Evolutionary conservation across 2,888 invertebrate species (phyloP), one percentile per base, ranked within the genome.

Genomic region (Cheilosia scutellata): DNA sequence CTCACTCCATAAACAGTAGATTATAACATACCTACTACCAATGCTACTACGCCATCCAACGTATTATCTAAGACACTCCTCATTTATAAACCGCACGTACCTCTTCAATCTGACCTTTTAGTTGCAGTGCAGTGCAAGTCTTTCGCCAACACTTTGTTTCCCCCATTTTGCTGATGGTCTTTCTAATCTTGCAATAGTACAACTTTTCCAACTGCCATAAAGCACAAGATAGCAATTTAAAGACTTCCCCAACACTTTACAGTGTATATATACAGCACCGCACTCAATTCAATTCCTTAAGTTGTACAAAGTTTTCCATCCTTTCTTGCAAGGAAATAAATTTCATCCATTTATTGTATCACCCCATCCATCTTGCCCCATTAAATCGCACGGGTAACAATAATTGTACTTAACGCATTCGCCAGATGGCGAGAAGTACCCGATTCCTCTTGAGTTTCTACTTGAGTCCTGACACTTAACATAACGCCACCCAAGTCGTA

Each of bases 301-400:
- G 70, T 63, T 55, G 60, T 63, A 25, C 57, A 25, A 13, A n/a
- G 33, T 44, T 53, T 2, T 9, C 33, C 29, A 16, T 13, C 13
- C 25, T 9, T 51, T 16, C 37, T 25, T 53, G 20, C 25, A 55
- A 53, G 55, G 49, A 76, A 80, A 84, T 75, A 84, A 79, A 84
- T 79, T 65, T 53, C 44, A 75, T 29, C 66, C 72, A 83, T 78
- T 68, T 62, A 74, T 79, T 74, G 68, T 63, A 74, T 47, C 76
- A 42, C 55, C 75, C 65, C 6, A 65, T 74, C 63, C 63, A 68
- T 65, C 68, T 49, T 20, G 27, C 47, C 33, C 55, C 78, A 72
- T 77, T 72, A 72, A 74, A 78, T 74, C 79, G 37, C 68, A 70
- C n/a, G 55, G 65, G 80, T 66, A 84, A 62, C 79, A 80, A 84